Base-by-base conservation (phyloP, 2,888 invertebrate species). In the Ctena decussata region DNA sequence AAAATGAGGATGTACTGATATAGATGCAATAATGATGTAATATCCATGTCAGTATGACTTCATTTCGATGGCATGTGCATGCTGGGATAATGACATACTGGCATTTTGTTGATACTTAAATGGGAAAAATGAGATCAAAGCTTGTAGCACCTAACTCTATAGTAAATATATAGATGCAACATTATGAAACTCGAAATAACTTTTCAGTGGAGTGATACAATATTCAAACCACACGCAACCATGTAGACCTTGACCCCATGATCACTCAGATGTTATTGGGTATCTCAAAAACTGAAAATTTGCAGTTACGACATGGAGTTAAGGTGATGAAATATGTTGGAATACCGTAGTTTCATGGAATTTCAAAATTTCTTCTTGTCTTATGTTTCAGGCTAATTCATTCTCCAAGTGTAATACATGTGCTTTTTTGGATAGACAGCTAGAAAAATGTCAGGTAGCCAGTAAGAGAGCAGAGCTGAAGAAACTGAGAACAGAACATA, bases 321-420 rank as follows among this genome's bases (percentile, higher is more conserved):
- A 44, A 44, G 44, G 8, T 44, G 18, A 44, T 12, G 44, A 44
- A 44, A 8, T 18, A 44, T 18, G 18, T 12, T 12, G 44, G 18
- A 44, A 8, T 18, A 44, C 44, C 44, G 8, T 8, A 18, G 18
- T 44, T 44, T 44, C 11, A 44, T 12, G 18, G 18, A 44, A 44
- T 18, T n/a, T n/a, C n/a, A n/a, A n/a, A n/a, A n/a, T n/a, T n/a
- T n/a, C n/a, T n/a, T n/a, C n/a, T 24, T 65, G 12, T 53, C 5
- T 60, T 32, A 44, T 24, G 32, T 80, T 80, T 74, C 65, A 80
- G 80, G 65, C 70, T 11, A 80, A 75, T 73, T 75, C 53, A 6
- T 75, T 80, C 35, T 80, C 80, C 0, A 80, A 74, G 32, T 80
- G 80, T 49, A 75, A n/a, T 27, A 75, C 75, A 2, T 75, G 80